Base-by-base conservation (phyloP, 2,888 invertebrate genomes). In the Maniola hyperantus region DNA sequence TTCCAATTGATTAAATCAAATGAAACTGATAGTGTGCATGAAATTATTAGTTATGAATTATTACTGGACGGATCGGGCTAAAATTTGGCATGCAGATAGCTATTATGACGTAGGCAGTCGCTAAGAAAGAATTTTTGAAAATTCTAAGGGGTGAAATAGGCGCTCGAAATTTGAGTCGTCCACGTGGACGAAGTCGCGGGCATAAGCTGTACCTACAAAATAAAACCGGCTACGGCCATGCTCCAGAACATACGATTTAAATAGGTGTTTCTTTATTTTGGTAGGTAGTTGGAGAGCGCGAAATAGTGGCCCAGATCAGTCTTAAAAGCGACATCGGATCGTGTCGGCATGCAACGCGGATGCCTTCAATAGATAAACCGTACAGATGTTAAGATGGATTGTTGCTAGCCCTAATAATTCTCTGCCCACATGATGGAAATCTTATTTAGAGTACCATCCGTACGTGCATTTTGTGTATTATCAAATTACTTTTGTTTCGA, bases 311-410 rank as follows among this genome's bases (percentile, higher is more conserved):
- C 75, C 78, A 84, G 83, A 87, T 84, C 77, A 78, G 78, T 79
- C 77, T 77, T 76, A 73, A 78, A 75, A 77, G 79, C 79, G 73
- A 75, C 71, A 70, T 67, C 69, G 67, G 66, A 65, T 68, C 74
- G 72, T 72, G 74, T 71, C 68, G 74, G 74, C 71, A 74, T 71
- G 71, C 73, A 70, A 50, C 65, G 53, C 64, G 83, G 88, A 88
- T 89, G 85, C 81, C 82, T 87, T 76, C 74, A 73, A 82, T 82
- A 85, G 89, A 91, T 90, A 90, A 85, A 71, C 51, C 51, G 67
- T 77, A 64, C 76, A 81, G 83, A 84, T 82, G 77, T 77, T 73
- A 75, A 81, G 81, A 82, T 75, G 74, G 71, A 76, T 74, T 73
- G 69, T 67, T 69, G 71, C 72, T 73, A 73, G 73, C 65, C 68